Conservation (phyloP, 2,888 invertebrate species). For the Noctua fimbriata region DNA sequence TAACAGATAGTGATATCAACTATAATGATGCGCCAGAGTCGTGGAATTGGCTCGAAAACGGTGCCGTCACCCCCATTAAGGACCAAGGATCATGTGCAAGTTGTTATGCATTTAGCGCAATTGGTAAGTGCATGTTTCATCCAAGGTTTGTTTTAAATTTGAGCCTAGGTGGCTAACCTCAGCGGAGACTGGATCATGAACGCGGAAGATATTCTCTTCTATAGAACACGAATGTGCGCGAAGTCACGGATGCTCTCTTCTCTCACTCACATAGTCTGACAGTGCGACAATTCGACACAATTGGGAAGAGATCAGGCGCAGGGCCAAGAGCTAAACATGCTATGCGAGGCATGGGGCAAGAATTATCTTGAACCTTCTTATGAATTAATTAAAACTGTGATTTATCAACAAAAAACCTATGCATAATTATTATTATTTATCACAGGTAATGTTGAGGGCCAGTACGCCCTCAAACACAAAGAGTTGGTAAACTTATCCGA, state of each 20-base stretch:
- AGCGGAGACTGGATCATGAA: too few species aligned
- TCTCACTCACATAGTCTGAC: neutral
- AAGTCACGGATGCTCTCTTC: neutral
- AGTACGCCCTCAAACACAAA: constrained; percentile 36
- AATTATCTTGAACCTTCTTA: too few species aligned
- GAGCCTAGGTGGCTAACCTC: neutral
- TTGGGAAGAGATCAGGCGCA: too few species aligned
- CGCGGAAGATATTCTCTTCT: neutral
- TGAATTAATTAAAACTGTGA: too few species aligned
- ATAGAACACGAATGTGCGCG: neutral
- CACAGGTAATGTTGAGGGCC: constrained; percentile 59
- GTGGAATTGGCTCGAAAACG: constrained; percentile 93
- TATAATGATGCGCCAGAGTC: constrained; percentile 58
- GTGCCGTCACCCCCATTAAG: constrained; percentile 94
- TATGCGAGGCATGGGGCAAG: too few species aligned
- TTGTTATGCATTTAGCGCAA: constrained; percentile 92
- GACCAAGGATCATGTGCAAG: constrained; percentile 95
- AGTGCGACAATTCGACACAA: neutral
- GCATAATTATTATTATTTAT: neutral
- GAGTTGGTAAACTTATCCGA: constrained; percentile 30
- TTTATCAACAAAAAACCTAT: too few species aligned
- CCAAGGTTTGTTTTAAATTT: neutral
- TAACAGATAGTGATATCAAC: constrained; percentile 25
- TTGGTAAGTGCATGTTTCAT: constrained; percentile 53
- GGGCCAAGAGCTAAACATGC: too few species aligned